Evolutionary conservation across 2,113 vertebrate species (phyloP).

Genomic region (Mobula birostris): DNA sequence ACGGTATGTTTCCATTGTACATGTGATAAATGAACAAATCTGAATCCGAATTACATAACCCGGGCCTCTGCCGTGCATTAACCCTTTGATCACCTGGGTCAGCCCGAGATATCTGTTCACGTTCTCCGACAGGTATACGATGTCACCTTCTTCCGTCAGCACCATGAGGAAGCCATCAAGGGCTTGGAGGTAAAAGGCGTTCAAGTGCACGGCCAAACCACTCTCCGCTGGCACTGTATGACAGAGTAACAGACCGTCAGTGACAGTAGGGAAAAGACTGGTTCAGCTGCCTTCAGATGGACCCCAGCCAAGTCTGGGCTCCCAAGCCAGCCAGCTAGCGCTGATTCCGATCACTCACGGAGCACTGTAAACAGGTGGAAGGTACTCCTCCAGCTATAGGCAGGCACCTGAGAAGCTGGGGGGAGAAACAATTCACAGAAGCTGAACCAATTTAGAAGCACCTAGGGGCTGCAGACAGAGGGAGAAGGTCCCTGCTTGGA

Average conservation of each 20-base stretch:
- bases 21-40: too few species aligned
- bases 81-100: constrained; percentile 60
- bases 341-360: neutral
- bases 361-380: neutral
- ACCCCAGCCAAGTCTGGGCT: neutral
- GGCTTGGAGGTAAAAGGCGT: constrained; percentile 66
- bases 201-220: constrained; percentile 53
- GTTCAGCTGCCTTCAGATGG: neutral
- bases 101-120: constrained; percentile 77
- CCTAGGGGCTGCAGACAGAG: too few species aligned
- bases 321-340: too few species aligned
- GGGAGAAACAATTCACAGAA: too few species aligned
- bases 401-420: neutral
- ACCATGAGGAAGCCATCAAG: constrained; percentile 78
- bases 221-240: neutral
- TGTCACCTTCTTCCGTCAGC: constrained; percentile 72
- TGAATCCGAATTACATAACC: too few species aligned
- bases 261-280: rapidly evolving
- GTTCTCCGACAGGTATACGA: constrained; percentile 77
- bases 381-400: neutral
- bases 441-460: too few species aligned
- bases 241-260: neutral
- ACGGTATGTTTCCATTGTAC: too few species aligned
- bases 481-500: too few species aligned
- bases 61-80: neutral